These are phyloP conservation scores for Drosophila engyochracea DNA, from an alignment of 2,888 invertebrate species.

Conservation along the genomic window DNA sequence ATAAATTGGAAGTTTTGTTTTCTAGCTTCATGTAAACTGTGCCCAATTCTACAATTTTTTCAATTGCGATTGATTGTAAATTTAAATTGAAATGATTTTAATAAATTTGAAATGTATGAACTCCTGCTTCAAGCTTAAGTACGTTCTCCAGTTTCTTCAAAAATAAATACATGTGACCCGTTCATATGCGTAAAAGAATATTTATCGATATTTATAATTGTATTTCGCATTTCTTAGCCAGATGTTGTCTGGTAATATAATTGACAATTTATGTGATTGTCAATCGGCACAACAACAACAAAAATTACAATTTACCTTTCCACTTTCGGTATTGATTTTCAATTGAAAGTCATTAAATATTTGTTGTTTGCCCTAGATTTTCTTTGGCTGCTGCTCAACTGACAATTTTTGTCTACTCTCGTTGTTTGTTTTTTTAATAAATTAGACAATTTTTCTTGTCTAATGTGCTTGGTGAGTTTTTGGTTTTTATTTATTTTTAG, in stretches of 20 bases:
- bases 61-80: not conserved
- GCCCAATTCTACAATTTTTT: not conserved
- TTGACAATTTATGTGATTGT: slow-evolving; percentile 38
- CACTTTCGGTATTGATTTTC: slow-evolving; percentile 32
- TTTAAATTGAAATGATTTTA: not conserved
- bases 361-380: slow-evolving; percentile 31
- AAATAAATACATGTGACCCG: not conserved
- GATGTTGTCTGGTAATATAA: slow-evolving; percentile 32
- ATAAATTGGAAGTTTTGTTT: too few relatives aligned
- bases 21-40: not conserved
- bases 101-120: not conserved
- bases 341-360: slow-evolving; percentile 36
- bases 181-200: not conserved
- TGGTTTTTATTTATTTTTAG: slow-evolving; percentile 7
- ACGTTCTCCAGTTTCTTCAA: not conserved
- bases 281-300: not conserved
- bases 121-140: not conserved
- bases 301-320: slow-evolving; percentile 16
- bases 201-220: not conserved
- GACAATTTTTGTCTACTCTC: slow-evolving; percentile 41
- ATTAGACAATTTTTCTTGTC: slow-evolving; percentile 53
- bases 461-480: slow-evolving; percentile 2
- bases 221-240: not conserved
- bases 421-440: slow-evolving; percentile 63
- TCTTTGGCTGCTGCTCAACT: slow-evolving; percentile 10